Conservation (phyloP, 1,140 invertebrate genomes). For the Himalopsyche phryganea region DNA sequence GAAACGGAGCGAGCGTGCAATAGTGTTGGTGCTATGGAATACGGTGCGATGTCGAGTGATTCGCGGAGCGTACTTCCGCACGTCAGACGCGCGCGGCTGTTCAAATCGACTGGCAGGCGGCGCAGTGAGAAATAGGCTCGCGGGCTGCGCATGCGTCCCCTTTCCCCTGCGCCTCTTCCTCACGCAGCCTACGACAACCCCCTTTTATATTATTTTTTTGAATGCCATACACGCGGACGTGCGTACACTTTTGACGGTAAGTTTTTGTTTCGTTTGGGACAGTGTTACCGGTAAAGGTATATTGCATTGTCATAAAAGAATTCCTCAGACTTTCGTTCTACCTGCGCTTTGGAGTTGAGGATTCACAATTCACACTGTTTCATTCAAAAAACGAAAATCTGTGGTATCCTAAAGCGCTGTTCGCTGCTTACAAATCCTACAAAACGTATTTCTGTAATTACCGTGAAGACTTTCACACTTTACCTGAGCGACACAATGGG, state of each 20-base stretch:
- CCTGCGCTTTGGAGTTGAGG: slow-evolving; percentile 12
- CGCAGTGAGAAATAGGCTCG: not conserved
- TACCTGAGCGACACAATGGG: too few species aligned
- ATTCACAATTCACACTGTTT: slow-evolving; percentile 15
- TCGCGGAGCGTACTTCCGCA: slow-evolving; percentile 1
- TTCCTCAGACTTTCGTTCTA: slow-evolving; percentile 18
- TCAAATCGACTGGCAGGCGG: slow-evolving; percentile 28
- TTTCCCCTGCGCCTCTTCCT: slow-evolving; percentile 8
- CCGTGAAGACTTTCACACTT: too few species aligned
- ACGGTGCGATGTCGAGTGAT: slow-evolving; percentile 10
- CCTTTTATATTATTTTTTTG: slow-evolving; percentile 10
- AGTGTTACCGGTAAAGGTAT: not conserved
- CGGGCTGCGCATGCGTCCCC: slow-evolving; percentile 11
- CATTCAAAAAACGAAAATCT: slow-evolving; percentile 18
- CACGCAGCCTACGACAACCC: not conserved
- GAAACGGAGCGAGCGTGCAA: slow-evolving; percentile 7
- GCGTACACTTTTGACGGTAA: slow-evolving; percentile 20
- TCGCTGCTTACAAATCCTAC: too few species aligned
- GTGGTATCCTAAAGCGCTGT: too few species aligned
- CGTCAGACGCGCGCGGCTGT: slow-evolving; percentile 6
- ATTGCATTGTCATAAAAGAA: slow-evolving; percentile 22
- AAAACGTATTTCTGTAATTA: too few species aligned
- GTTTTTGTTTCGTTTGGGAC: slow-evolving; percentile 12
- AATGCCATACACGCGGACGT: slow-evolving; percentile 14
- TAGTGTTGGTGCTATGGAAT: slow-evolving; percentile 15